A percentile compares a stretch with the other conserved stretches of the same genome.
Evolutionary conservation across 2,113 vertebrate genomes (phyloP).

Genomic region (Mionectes macconnelli): DNA sequence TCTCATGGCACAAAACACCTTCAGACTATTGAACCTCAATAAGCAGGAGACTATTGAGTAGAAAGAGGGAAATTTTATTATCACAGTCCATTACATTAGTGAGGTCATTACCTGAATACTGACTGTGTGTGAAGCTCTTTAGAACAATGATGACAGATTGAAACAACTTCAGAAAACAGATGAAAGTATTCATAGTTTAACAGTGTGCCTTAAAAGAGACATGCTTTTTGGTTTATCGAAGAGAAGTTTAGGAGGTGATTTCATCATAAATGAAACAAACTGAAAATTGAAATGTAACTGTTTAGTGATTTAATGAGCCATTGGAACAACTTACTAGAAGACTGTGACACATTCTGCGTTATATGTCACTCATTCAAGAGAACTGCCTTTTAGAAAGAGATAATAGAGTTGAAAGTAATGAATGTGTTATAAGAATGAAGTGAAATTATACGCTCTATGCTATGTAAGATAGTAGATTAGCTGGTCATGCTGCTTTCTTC

Average conservation of each 20-base stretch:
- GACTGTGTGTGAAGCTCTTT: neutral
- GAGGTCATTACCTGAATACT: neutral
- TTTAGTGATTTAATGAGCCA: neutral
- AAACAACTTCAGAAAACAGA: neutral
- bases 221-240: neutral
- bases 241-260: neutral
- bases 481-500: neutral
- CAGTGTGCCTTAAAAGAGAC: neutral
- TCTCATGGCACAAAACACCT: neutral
- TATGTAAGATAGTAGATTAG: neutral
- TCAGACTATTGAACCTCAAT: neutral
- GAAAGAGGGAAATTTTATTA: neutral
- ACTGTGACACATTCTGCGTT: neutral
- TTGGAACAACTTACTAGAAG: neutral
- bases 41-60: neutral
- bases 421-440: neutral
- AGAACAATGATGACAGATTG: neutral
- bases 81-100: neutral
- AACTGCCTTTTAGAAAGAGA: neutral
- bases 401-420: neutral
- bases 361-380: neutral
- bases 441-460: neutral
- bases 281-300: neutral
- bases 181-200: neutral
- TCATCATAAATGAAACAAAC: neutral